Percentiles rank a stretch among this genome's conserved stretches.
These are phyloP conservation scores for Pediacus dermestoides DNA, from an alignment of 2,888 invertebrate species.

Conservation along the genomic window DNA sequence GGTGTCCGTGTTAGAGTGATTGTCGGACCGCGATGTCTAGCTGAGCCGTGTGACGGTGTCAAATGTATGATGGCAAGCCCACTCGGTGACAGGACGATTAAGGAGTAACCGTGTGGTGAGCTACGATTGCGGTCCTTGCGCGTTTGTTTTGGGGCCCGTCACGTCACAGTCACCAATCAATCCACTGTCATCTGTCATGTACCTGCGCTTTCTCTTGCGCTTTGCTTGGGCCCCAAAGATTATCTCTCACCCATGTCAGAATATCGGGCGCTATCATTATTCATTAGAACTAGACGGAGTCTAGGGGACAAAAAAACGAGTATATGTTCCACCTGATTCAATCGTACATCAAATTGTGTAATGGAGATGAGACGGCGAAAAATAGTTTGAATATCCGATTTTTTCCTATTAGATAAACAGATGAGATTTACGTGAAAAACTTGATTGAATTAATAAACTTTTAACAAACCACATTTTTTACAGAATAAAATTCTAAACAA, in stretches of 20 bases:
- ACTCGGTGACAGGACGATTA: slow-evolving; percentile 25
- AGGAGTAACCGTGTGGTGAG: slow-evolving; percentile 9
- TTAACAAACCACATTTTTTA: too few species aligned
- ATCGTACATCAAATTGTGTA: too few species aligned
- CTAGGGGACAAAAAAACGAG: too few species aligned
- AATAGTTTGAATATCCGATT: too few species aligned
- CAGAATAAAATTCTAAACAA: too few species aligned
- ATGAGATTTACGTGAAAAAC: too few species aligned
- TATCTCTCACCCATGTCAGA: slow-evolving; percentile 14
- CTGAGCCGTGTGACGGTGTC: too few species aligned
- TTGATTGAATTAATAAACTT: too few species aligned
- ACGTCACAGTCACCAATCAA: slow-evolving; percentile 20
- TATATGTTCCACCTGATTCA: too few species aligned
- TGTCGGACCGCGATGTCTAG: slow-evolving; percentile 11
- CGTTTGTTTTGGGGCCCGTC: slow-evolving; percentile 5
- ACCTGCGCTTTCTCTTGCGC: slow-evolving; percentile 18
- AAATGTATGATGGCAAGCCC: slow-evolving; percentile 24
- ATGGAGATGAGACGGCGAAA: too few species aligned
- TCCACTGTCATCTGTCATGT: slow-evolving; percentile 25
- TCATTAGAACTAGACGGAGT: too few species aligned
- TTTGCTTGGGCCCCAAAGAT: slow-evolving; percentile 17
- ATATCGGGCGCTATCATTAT: slow-evolving; percentile 18
- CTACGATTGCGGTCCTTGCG: slow-evolving; percentile 1
- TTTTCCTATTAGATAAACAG: too few species aligned
- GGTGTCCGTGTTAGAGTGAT: slow-evolving; percentile 21